Conservation (phyloP, 2,797 vertebrate species). For the Momotus momota region DNA sequence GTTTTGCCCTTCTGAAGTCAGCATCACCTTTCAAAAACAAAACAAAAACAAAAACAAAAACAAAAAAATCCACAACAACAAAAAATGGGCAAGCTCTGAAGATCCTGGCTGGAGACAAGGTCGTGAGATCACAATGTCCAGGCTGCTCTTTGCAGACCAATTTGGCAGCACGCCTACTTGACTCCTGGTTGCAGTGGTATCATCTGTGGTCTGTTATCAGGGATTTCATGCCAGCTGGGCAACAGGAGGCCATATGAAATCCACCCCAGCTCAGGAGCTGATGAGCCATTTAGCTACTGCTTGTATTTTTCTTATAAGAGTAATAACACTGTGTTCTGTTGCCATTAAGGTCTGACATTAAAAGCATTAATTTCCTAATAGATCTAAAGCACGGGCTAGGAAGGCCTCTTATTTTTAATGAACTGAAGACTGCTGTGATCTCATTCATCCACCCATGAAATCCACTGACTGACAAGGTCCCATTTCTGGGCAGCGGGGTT, state of each 20-base stretch:
- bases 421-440: constrained; percentile 63
- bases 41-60: too few species aligned
- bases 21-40: neutral
- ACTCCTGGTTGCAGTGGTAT: neutral
- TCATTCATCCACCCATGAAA: constrained; percentile 71
- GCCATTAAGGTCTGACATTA: constrained; percentile 28
- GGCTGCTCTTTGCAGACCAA: neutral
- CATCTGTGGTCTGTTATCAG: neutral
- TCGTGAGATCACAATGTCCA: neutral
- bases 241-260: constrained; percentile 31
- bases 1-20: neutral
- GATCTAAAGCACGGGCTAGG: neutral
- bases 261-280: neutral
- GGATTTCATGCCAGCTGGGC: constrained; percentile 54
- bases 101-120: neutral
- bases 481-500: constrained; percentile 60
- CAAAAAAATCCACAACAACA: too few species aligned
- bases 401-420: constrained; percentile 59
- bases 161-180: neutral
- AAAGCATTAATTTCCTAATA: constrained; percentile 42
- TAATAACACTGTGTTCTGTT: neutral
- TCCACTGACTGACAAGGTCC: constrained; percentile 69
- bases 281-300: constrained; percentile 33
- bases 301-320: constrained; percentile 35
- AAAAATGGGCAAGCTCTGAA: neutral